Evolutionary conservation across 2,113 vertebrate genomes (phyloP), one percentile per base, ranked within the genome.

Genomic region (Labrus mixtus): DNA sequence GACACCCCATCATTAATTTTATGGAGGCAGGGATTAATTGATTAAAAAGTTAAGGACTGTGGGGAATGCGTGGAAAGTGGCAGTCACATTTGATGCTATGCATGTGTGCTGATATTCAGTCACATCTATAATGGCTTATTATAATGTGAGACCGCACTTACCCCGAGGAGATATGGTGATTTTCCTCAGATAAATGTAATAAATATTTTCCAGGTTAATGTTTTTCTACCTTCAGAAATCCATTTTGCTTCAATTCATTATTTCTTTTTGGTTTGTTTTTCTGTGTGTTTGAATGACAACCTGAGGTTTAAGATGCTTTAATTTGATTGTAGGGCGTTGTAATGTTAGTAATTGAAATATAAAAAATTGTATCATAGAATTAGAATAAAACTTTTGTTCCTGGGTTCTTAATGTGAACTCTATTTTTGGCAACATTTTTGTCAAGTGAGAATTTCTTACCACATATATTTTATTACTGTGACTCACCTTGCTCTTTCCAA

Each of bases 1-100:
- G 83, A 88, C 89, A 87, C 80, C 88, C 79, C 83, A 87, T 84
- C 90, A 93, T 94, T 92, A 90, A 93, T 92, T 93, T 93, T 88
- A 90, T 90, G 71, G 78, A 79, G 29, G 77, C 85, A 46, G 63
- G 72, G 81, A 78, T 88, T 91, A 93, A 93, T 91, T 92, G 90
- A 93, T 92, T 91, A 86, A 88, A 90, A 91, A 89, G 84, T 88
- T 86, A 91, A 79, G 78, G 91, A 86, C 90, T 85, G 23, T 66
- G 58, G 88, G 90, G 90, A 89, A 72, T 75, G 73, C 13, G 15
- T 36, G 15, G 73, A 56, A 25, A 77, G 43, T 82, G 60, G 76
- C 78, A 59, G 55, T 19, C 51, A 70, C 77, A 58, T 89, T 79
- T 68, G 50, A 69, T 68, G 71, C 23, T 79, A 65, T 70, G 59